Percentiles rank a stretch among this genome's conserved stretches.
These are phyloP conservation scores for Cepaea hortensis DNA, from an alignment of 2,888 invertebrate species.

Conservation along the genomic window DNA sequence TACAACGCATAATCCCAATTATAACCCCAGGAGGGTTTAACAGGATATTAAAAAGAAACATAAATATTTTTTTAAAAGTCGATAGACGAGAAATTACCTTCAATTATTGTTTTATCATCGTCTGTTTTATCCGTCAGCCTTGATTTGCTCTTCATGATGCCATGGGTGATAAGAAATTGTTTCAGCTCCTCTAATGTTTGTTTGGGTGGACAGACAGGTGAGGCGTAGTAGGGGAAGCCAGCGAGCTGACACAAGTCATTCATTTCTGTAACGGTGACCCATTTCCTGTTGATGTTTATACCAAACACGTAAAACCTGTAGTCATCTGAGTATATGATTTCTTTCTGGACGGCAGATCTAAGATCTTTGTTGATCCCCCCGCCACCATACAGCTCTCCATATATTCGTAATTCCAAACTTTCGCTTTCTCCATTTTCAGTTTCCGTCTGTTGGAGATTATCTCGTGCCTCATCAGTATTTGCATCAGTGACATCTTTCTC, in stretches of 20 bases:
- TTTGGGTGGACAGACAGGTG: slow-evolving; percentile 38
- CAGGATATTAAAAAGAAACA: too few species aligned
- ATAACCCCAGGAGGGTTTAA: too few species aligned
- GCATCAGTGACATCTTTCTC: background rate
- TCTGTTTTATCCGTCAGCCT: slow-evolving; percentile 31
- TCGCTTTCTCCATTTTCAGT: background rate
- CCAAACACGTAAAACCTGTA: slow-evolving; percentile 45
- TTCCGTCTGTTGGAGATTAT: background rate
- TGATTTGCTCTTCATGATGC: slow-evolving; percentile 41
- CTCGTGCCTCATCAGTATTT: background rate
- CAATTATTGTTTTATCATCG: slow-evolving; percentile 32
- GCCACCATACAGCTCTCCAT: slow-evolving; percentile 44
- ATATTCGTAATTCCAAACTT: slow-evolving; percentile 29
- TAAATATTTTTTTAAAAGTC: too few species aligned
- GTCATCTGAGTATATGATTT: slow-evolving; percentile 45
- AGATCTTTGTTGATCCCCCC: slow-evolving; percentile 33
- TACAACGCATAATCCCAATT: too few species aligned
- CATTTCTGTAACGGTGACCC: slow-evolving; percentile 32
- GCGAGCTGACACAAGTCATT: slow-evolving; percentile 29
- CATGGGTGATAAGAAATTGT: slow-evolving; percentile 4
- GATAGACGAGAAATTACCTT: slow-evolving; percentile 18
- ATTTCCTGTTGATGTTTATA: slow-evolving; percentile 40
- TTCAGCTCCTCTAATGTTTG: slow-evolving; percentile 26
- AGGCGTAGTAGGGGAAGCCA: slow-evolving; percentile 44
- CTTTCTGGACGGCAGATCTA: slow-evolving; percentile 38